Conservation (phyloP, 2,113 vertebrate genomes). For the Melanostigma gelatinosum region DNA sequence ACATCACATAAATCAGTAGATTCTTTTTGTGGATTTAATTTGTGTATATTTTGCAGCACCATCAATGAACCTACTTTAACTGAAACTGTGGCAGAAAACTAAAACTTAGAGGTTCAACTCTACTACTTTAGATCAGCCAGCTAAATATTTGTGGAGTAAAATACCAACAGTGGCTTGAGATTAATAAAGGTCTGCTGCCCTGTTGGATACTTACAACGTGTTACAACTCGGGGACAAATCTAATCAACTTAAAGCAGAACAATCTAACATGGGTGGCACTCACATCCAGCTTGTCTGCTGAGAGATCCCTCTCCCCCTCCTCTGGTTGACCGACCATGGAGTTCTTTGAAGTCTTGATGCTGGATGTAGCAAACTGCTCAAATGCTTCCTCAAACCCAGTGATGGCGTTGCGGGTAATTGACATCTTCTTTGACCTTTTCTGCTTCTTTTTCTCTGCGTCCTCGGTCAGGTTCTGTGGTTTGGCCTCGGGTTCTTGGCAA, state of each 20-base stretch:
- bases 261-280: constrained; percentile 55
- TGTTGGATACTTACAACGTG: neutral
- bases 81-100: neutral
- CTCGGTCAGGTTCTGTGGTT: constrained; percentile 41
- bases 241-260: neutral
- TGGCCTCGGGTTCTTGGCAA: constrained; percentile 33
- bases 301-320: constrained; percentile 17
- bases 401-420: constrained; percentile 35
- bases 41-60: neutral
- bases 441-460: constrained; percentile 72
- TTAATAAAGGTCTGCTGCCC: neutral
- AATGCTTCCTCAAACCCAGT: constrained; percentile 87
- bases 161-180: neutral
- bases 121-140: neutral
- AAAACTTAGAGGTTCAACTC: neutral
- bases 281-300: constrained; percentile 32
- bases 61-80: neutral
- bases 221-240: constrained; percentile 4
- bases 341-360: neutral
- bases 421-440: constrained; percentile 72
- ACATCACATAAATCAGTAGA: neutral
- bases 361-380: constrained; percentile 82
- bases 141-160: neutral
- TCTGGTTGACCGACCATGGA: neutral
- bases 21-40: neutral